Evolutionary conservation across 2,888 invertebrate genomes (phyloP).

Genomic region (Orthosia gracilis): DNA sequence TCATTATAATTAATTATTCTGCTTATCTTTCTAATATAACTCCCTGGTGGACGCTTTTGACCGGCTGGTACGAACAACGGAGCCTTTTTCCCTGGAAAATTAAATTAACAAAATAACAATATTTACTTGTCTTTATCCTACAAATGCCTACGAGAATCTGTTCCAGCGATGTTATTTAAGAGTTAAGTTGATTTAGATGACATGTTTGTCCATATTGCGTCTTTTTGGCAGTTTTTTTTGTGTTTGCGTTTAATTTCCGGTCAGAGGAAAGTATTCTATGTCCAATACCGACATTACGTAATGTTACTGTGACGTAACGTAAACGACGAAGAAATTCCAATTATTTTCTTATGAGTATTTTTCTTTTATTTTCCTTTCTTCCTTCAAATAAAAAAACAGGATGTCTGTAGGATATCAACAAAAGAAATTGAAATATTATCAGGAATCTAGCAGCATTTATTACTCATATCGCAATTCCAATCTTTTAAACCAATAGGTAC

Average conservation of each 20-base stretch:
- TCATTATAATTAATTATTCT: conserved; percentile 43
- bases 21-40: conserved; percentile 27
- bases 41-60: conserved; percentile 26
- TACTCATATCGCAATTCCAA: not conserved
- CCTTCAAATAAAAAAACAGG: not conserved
- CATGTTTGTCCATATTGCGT: conserved; percentile 18
- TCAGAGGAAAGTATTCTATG: not conserved
- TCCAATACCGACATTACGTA: not conserved
- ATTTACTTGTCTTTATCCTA: not conserved
- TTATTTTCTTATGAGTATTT: not conserved
- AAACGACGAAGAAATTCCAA: conserved; percentile 3
- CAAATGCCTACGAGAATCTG: not conserved
- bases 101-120: conserved; percentile 12
- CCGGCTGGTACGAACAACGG: not conserved
- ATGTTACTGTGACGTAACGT: not conserved
- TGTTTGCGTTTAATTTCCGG: conserved; percentile 55
- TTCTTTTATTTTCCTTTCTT: not conserved
- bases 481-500: not conserved
- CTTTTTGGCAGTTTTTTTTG: conserved; percentile 35
- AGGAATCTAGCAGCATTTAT: conserved; percentile 4
- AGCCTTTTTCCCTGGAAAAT: conserved; percentile 18
- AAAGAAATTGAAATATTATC: conserved; percentile 4
- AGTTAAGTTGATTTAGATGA: conserved; percentile 8
- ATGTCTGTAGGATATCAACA: not conserved
- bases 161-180: not conserved